phyloP scores from a whole-genome alignment of 2,113 vertebrate genomes.

The Hipposideros armiger region DNA sequence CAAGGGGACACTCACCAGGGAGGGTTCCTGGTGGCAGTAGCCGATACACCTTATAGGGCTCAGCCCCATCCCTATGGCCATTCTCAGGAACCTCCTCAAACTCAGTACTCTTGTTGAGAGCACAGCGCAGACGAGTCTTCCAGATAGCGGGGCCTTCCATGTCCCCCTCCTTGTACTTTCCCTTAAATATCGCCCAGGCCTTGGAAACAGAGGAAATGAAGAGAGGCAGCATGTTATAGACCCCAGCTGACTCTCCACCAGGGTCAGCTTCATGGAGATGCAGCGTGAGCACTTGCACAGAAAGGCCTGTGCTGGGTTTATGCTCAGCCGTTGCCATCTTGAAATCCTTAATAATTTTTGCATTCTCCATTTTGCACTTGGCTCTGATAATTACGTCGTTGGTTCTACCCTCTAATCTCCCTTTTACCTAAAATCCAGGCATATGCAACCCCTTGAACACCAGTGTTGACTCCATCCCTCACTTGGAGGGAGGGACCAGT shows the following conservation, averaged over 20 bases:
- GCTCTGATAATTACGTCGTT: neutral
- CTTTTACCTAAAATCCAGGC: neutral
- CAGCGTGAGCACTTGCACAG: neutral
- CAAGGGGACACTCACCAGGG: slow-evolving; percentile 57
- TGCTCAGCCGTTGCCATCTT: neutral
- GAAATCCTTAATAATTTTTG: neutral
- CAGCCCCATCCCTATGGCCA: slow-evolving; percentile 91
- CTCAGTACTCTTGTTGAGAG: slow-evolving; percentile 94
- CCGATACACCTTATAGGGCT: slow-evolving; percentile 95
- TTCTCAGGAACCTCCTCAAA: slow-evolving; percentile 90
- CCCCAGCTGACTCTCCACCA: neutral
- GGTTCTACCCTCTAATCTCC: neutral
- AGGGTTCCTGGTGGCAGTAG: slow-evolving; percentile 80
- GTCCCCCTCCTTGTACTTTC: slow-evolving; percentile 86
- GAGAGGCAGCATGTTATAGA: neutral
- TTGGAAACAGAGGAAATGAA: slow-evolving; percentile 68
- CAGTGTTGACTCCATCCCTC: neutral
- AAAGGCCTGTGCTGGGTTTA: neutral
- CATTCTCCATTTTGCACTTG: neutral
- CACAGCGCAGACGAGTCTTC: slow-evolving; percentile 95
- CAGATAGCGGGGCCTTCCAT: slow-evolving; percentile 89
- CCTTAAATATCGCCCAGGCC: slow-evolving; percentile 95
- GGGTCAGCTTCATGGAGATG: accelerated
- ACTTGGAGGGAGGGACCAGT: neutral
- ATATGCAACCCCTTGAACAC: neutral